Evolutionary conservation across 2,888 invertebrate genomes (phyloP), one percentile per base, ranked within the genome.

Genomic region (Shargacucullia verbasci): DNA sequence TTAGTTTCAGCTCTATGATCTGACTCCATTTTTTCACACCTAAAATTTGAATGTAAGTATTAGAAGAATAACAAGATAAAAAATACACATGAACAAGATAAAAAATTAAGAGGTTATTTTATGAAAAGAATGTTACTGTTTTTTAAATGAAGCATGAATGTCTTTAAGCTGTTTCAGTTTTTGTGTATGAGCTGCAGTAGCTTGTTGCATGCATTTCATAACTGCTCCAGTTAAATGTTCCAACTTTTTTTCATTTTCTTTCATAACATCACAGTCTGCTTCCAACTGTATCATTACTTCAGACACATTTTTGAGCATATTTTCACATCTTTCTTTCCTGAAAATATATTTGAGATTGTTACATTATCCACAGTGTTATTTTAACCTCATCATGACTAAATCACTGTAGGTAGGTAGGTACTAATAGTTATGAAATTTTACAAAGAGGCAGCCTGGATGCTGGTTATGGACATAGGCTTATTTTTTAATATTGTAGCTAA

Each of bases 241-340:
- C 31, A 92, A 63, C 61, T 89, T 91, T 70, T 90, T 86, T 64
- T 91, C 88, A 82, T 92, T 92, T 33, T 90, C 89, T 72, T 88
- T 90, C 76, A 92, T 80, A 33, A 75, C 79, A 73, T 78, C 83
- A 62, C 85, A 82, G 67, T 93, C 93, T 47, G 81, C 79, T 67
- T 93, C 90, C 33, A 88, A 67, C 59, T 87, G 82, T 11, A 69
- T 63, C 58, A 87, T 71, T 1, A 91, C 76, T 65, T 89, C 87
- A 3, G 81, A 75, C 25, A 93, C 70, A 65, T 78, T 82, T 52
- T 83, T 86, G 7, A 87, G 69, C 13, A 92, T 68, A 41, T 76
- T 78, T 14, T 86, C 82, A 78, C 82, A 86, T 34, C 76, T 79
- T 70, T 85, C 79, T 69, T 90, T 91, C 59, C 92, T 92, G 74